Percentiles rank a stretch among this genome's conserved stretches.
Evolutionary conservation across 30 jellyfish, hydroid and myxozoan species (phyloP).

Genomic region (Turritopsis rubra): DNA sequence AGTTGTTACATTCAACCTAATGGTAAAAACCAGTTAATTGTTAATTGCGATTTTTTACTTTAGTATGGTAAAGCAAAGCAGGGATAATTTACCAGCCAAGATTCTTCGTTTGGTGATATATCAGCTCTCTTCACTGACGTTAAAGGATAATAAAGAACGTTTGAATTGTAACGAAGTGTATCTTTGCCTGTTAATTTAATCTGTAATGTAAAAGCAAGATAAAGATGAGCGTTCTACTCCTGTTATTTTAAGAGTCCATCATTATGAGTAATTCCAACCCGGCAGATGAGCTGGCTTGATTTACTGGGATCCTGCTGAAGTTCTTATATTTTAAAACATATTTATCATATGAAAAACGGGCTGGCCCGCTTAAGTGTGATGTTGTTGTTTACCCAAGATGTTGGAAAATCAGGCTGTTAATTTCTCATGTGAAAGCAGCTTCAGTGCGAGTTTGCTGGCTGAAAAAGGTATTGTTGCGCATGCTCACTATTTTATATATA

Average conservation of each 20-base stretch:
- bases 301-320: no score
- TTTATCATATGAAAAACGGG: no score
- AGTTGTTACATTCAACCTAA: not conserved
- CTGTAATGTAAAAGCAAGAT: not conserved
- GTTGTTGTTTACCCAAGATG: no score
- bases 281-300: no score
- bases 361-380: no score
- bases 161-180: not conserved
- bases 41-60: not conserved
- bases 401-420: no score
- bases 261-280: not conserved
- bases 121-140: not conserved
- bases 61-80: not conserved
- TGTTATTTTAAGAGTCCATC: not conserved
- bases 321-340: no score
- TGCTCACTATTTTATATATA: no score
- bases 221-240: not conserved
- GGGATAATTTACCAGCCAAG: not conserved
- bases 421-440: no score
- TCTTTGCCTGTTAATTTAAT: not conserved
- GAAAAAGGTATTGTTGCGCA: no score
- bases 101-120: not conserved
- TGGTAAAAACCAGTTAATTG: no score
- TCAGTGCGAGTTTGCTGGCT: no score
- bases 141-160: constrained; percentile 5